These are phyloP conservation scores for Nomada fucata DNA, from an alignment of 2,888 invertebrate genomes.

Conservation along the genomic window DNA sequence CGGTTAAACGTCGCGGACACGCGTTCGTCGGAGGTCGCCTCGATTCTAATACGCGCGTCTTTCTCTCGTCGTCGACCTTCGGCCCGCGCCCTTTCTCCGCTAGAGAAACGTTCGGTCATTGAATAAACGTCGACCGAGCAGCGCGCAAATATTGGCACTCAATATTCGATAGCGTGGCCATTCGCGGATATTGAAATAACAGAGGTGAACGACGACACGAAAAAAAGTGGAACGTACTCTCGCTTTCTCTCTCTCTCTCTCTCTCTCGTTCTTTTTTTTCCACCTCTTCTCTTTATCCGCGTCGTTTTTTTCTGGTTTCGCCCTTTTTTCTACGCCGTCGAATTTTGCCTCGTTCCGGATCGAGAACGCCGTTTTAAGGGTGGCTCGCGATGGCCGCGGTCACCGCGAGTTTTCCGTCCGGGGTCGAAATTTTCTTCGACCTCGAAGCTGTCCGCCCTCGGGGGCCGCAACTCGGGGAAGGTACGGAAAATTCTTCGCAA, in stretches of 20 bases:
- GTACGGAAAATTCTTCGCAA: too few relatives aligned
- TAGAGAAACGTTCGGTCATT: constrained; percentile 25
- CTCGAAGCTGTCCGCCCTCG: too few relatives aligned
- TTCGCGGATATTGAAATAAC: constrained; percentile 50
- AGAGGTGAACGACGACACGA: constrained; percentile 29
- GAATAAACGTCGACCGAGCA: constrained; percentile 48
- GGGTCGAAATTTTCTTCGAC: too few relatives aligned
- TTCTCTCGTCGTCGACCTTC: not conserved
- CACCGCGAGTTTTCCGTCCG: not conserved
- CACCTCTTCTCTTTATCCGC: not conserved
- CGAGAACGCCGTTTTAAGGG: not conserved
- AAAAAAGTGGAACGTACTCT: constrained; percentile 1
- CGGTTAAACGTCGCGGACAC: constrained; percentile 26
- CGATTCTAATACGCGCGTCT: constrained; percentile 12
- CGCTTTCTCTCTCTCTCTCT: too few relatives aligned
- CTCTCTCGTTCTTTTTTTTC: not conserved
- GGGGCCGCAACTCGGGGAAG: too few relatives aligned
- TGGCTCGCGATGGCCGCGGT: too few relatives aligned
- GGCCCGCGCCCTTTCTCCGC: not conserved
- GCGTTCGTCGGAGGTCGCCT: not conserved
- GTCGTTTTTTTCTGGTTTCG: not conserved
- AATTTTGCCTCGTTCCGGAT: constrained; percentile 21
- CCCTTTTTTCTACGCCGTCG: not conserved
- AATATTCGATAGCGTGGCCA: constrained; percentile 43
- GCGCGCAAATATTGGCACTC: constrained; percentile 52